Evolutionary conservation across 1,140 invertebrate genomes (phyloP).

Genomic region (Lucilia sericata): DNA sequence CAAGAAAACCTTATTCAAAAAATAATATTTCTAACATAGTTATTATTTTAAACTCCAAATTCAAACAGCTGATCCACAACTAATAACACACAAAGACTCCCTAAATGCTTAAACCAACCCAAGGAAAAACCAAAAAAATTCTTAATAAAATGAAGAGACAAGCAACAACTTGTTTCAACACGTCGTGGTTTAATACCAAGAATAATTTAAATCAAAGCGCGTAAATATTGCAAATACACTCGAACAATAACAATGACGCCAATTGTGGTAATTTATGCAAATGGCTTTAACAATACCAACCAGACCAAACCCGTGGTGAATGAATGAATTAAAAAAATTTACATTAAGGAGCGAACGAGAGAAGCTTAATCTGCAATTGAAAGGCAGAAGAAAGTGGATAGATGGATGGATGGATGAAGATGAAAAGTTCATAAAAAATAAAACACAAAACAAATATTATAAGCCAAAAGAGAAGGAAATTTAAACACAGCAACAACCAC

Average conservation of each 20-base stretch:
- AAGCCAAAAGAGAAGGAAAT: neutral
- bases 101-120: neutral
- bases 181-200: neutral
- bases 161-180: slow-evolving; percentile 40
- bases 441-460: slow-evolving; percentile 16
- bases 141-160: neutral
- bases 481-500: neutral
- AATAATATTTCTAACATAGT: slow-evolving; percentile 32
- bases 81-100: neutral
- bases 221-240: slow-evolving; percentile 19
- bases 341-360: slow-evolving; percentile 4
- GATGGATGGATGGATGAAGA: neutral
- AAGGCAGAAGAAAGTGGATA: neutral
- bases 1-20: slow-evolving; percentile 37
- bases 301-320: slow-evolving; percentile 15
- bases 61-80: slow-evolving; percentile 33
- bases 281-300: slow-evolving; percentile 39
- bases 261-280: slow-evolving; percentile 48
- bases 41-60: neutral
- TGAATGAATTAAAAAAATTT: neutral
- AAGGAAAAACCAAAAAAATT: neutral
- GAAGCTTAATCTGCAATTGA: slow-evolving; percentile 47
- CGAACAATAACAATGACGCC: slow-evolving; percentile 46
- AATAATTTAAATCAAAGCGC: neutral
- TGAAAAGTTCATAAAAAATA: slow-evolving; percentile 37